Percentiles rank a stretch among this genome's conserved stretches.
Evolutionary conservation across 2,113 vertebrate genomes (phyloP).

Genomic region (Labeo catla): DNA sequence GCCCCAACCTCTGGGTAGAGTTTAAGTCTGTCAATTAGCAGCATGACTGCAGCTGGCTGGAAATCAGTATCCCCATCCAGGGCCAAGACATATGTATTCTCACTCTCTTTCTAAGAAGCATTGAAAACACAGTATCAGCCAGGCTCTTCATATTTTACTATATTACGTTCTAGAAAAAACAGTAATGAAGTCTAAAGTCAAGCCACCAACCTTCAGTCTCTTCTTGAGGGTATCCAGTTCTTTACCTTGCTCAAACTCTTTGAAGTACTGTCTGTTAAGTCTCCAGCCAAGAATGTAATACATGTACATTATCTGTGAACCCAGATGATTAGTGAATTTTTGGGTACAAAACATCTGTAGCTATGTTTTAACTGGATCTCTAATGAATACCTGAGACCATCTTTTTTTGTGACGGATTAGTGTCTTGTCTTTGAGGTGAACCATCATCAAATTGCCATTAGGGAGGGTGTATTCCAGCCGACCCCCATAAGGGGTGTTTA

Average conservation of each 20-base stretch:
- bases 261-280: conserved; percentile 62
- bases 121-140: no score
- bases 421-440: conserved; percentile 33
- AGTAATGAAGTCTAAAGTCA: neutral
- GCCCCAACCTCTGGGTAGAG: conserved; percentile 74
- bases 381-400: conserved; percentile 37
- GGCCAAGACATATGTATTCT: conserved; percentile 76
- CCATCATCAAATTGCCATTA: conserved; percentile 62
- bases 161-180: neutral
- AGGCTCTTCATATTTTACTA: no score
- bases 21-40: conserved; percentile 75
- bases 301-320: conserved; percentile 71
- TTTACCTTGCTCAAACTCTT: conserved; percentile 29
- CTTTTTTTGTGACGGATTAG: conserved; percentile 59
- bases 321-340: neutral
- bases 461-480: conserved; percentile 69
- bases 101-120: conserved; percentile 64
- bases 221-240: neutral
- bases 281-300: conserved; percentile 71
- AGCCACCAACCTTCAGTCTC: conserved; percentile 54
- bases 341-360: neutral
- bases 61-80: conserved; percentile 79
- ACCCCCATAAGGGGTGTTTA: conserved; percentile 68
- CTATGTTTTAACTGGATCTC: neutral
- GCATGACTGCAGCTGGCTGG: conserved; percentile 73